Evolutionary conservation across 2,113 vertebrate species (phyloP).

Genomic region (Chroicocephalus ridibundus): DNA sequence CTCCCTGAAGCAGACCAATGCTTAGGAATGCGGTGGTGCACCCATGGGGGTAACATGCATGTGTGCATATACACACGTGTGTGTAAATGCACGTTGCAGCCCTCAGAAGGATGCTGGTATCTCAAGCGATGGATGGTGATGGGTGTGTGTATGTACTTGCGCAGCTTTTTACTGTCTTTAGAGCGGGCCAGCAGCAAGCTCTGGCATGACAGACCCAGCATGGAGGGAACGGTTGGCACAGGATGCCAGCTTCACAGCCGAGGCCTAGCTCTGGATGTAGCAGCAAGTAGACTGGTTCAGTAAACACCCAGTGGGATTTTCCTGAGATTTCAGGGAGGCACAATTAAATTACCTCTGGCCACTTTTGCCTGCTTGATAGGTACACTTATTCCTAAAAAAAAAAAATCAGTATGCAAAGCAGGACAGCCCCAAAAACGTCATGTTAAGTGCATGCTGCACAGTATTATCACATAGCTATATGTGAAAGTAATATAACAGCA

Average conservation of each 20-base stretch:
- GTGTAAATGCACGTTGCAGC: rapidly evolving
- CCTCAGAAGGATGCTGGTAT: background rate
- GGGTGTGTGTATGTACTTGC: background rate
- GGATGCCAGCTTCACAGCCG: background rate
- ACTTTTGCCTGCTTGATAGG: background rate
- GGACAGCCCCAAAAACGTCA: background rate
- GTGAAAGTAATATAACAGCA: background rate
- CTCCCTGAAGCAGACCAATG: background rate
- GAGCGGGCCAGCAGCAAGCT: background rate
- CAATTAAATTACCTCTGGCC: background rate
- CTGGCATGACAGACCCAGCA: background rate
- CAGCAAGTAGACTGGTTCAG: background rate
- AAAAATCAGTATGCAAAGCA: background rate
- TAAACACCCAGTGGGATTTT: background rate
- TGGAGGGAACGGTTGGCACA: background rate
- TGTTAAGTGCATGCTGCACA: background rate
- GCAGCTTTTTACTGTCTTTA: background rate
- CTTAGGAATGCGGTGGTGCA: background rate
- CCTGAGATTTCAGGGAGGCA: background rate
- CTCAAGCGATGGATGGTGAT: background rate
- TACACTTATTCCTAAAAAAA: background rate
- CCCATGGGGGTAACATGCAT: rapidly evolving
- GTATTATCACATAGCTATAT: background rate
- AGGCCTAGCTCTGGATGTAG: background rate
- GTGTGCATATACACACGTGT: rapidly evolving